Percentiles rank a stretch among this genome's conserved stretches.
phyloP scores from a whole-genome alignment of 2,888 invertebrate genomes.

The Spodoptera exigua region DNA sequence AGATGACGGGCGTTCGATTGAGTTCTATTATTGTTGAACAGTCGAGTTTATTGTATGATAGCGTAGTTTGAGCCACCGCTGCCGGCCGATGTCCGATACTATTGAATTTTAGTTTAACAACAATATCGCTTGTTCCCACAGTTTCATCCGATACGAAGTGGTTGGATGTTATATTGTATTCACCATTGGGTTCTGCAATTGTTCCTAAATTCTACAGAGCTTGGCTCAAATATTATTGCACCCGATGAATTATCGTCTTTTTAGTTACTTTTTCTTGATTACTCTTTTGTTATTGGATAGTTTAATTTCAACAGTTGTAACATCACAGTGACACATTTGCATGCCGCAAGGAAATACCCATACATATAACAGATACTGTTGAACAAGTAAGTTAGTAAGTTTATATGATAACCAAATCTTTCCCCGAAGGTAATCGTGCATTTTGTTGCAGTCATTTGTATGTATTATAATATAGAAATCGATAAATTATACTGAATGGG shows the following conservation, averaged over 20 bases:
- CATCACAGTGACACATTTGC: too few relatives aligned
- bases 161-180: not conserved
- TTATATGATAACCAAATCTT: constrained; percentile 9
- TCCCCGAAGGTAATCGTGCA: constrained; percentile 5
- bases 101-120: constrained; percentile 70
- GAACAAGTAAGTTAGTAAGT: constrained; percentile 5
- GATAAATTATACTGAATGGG: constrained; percentile 33
- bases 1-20: constrained; percentile 49
- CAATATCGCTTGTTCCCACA: constrained; percentile 28
- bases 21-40: constrained; percentile 61
- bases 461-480: constrained; percentile 18
- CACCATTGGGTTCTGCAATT: not conserved
- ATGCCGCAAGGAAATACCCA: too few relatives aligned
- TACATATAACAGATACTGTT: too few relatives aligned
- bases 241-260: too few relatives aligned
- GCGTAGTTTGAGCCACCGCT: constrained; percentile 58
- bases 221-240: too few relatives aligned
- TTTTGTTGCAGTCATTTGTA: constrained; percentile 26
- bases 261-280: too few relatives aligned
- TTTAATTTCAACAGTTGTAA: too few relatives aligned
- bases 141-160: constrained; percentile 5
- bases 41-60: constrained; percentile 65
- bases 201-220: not conserved
- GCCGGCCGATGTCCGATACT: constrained; percentile 57
- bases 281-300: too few relatives aligned